Conservation (phyloP, 2,888 invertebrate genomes). For the Drosophila recens region DNA sequence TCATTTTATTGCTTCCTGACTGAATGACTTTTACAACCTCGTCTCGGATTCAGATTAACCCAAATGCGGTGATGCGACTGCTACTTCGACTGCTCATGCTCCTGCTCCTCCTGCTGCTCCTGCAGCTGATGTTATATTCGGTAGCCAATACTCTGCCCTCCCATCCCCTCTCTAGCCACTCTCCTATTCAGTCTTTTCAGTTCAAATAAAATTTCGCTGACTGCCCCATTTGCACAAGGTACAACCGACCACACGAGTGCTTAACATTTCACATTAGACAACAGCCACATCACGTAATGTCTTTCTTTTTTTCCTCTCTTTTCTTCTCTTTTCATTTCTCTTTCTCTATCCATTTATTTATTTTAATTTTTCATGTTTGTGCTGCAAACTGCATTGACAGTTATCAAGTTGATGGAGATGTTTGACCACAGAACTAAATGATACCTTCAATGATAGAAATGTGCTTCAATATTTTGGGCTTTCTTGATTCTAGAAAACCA, state of each 20-base stretch:
- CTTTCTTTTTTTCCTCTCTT: constrained; percentile 4
- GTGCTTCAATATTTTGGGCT: neutral
- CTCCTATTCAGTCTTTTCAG: constrained; percentile 31
- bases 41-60: constrained; percentile 74
- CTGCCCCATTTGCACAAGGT: constrained; percentile 58
- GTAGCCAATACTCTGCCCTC: constrained; percentile 18
- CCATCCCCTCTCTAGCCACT: neutral
- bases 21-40: constrained; percentile 77
- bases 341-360: neutral
- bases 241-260: constrained; percentile 26
- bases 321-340: neutral
- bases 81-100: constrained; percentile 27
- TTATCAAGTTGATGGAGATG: neutral
- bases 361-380: neutral
- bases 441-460: neutral
- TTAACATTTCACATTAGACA: constrained; percentile 40
- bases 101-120: constrained; percentile 27
- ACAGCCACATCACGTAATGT: constrained; percentile 29
- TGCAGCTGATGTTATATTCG: constrained; percentile 25
- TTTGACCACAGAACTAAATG: neutral
- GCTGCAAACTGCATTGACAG: neutral
- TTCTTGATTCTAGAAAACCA: neutral
- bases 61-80: constrained; percentile 59
- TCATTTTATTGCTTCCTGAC: constrained; percentile 80
- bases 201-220: constrained; percentile 70